These are phyloP conservation scores for Hyperoplus lanceolatus DNA, from an alignment of 2,797 vertebrate genomes.

Conservation along the genomic window DNA sequence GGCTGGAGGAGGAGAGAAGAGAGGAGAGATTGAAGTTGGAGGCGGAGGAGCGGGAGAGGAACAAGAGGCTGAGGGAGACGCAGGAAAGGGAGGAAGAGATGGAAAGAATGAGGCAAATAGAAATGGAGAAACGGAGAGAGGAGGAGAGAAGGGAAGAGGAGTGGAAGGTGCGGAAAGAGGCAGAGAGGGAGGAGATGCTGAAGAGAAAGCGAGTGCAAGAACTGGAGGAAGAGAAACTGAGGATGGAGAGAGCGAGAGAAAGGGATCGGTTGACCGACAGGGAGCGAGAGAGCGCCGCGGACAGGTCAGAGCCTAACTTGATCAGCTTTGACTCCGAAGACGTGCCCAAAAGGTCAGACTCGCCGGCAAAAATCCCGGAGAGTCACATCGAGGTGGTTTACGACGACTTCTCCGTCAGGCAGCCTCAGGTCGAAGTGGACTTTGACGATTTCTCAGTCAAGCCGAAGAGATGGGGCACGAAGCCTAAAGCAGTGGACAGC, in stretches of 20 bases:
- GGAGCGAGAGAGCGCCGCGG: conserved; percentile 23
- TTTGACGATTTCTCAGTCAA: conserved; percentile 82
- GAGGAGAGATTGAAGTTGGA: conserved; percentile 8
- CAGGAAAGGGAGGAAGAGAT: conserved; percentile 10
- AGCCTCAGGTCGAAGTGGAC: conserved; percentile 23
- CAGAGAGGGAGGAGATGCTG: conserved; percentile 17
- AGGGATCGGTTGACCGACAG: conserved; percentile 15
- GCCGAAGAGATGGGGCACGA: conserved; percentile 55
- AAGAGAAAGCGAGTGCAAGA: conserved; percentile 2
- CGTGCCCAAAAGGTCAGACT: conserved; percentile 26
- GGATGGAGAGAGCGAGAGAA: conserved; percentile 17
- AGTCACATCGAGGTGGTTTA: conserved; percentile 24
- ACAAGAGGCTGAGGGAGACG: no score
- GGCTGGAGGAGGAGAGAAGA: conserved; percentile 11
- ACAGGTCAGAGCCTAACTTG: conserved; percentile 33
- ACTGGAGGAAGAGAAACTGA: background rate
- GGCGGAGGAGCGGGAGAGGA: background rate
- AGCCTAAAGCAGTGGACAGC: conserved; percentile 16
- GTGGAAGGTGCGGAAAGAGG: conserved; percentile 6
- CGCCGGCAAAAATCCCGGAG: background rate
- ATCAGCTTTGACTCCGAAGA: conserved; percentile 62
- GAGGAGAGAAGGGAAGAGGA: conserved; percentile 14
- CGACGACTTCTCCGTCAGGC: conserved; percentile 75
- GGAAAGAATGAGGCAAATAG: conserved; percentile 1
- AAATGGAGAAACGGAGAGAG: no score